A percentile compares a stretch with the other conserved stretches of the same genome.
Conservation (phyloP, 2,888 invertebrate species). For the Drosophila meridionalis region DNA sequence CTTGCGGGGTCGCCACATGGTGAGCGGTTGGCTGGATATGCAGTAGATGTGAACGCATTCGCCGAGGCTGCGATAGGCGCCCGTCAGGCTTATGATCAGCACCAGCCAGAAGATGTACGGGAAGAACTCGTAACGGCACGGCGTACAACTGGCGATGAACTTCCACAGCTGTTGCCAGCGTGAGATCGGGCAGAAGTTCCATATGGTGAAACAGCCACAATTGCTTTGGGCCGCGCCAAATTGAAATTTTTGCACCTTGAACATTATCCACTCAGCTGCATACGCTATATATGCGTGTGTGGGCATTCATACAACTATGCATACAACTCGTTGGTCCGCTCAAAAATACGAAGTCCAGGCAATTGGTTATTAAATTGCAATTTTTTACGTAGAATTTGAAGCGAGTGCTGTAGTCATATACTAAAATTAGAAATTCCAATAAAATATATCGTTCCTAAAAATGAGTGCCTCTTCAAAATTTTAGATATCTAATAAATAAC, state of each 20-base stretch:
- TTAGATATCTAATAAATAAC: neutral
- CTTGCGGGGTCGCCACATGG: slow-evolving; percentile 36
- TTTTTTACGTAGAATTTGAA: neutral
- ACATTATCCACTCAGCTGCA: slow-evolving; percentile 17
- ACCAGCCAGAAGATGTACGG: slow-evolving; percentile 43
- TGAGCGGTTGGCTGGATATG: neutral
- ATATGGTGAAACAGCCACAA: slow-evolving; percentile 24
- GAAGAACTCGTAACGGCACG: slow-evolving; percentile 34
- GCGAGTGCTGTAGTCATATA: neutral
- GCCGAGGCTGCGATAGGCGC: slow-evolving; percentile 11
- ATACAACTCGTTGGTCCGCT: neutral
- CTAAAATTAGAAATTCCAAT: neutral
- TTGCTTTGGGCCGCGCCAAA: neutral
- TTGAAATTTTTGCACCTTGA: slow-evolving; percentile 15
- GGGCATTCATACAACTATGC: neutral
- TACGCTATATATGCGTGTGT: neutral
- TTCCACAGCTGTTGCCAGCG: neutral
- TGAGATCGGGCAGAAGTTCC: slow-evolving; percentile 16
- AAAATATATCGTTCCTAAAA: neutral
- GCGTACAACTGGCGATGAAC: neutral
- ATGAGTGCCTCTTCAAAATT: neutral
- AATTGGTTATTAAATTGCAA: neutral
- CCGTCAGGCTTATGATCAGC: slow-evolving; percentile 23
- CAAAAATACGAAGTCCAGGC: neutral
- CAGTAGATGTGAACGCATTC: slow-evolving; percentile 21